Evolutionary conservation across 2,113 vertebrate species (phyloP).

Genomic region (Scomber colias): DNA sequence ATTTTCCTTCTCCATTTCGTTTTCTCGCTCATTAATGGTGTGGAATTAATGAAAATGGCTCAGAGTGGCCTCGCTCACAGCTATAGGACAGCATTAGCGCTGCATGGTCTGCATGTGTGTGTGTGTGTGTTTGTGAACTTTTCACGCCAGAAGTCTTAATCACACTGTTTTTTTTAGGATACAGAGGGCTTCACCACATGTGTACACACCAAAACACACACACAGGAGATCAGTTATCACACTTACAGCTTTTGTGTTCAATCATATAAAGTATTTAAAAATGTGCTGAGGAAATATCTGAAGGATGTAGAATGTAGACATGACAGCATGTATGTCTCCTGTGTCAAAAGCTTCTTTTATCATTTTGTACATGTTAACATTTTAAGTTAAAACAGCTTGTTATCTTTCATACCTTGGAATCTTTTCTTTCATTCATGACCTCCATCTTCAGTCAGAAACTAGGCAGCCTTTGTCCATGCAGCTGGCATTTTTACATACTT

Average conservation of each 20-base stretch:
- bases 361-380: constrained; percentile 47
- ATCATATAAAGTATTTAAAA: constrained; percentile 14
- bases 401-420: too few species aligned
- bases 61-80: constrained; percentile 55
- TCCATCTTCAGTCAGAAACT: too few species aligned
- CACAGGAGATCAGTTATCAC: not conserved
- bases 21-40: constrained; percentile 83
- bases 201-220: constrained; percentile 29
- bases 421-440: too few species aligned
- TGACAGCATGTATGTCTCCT: constrained; percentile 64
- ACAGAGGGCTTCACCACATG: constrained; percentile 18
- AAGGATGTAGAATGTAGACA: constrained; percentile 16
- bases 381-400: too few species aligned
- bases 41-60: constrained; percentile 81
- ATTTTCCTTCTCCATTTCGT: constrained; percentile 79
- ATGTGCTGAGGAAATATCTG: constrained; percentile 62
- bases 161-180: constrained; percentile 22
- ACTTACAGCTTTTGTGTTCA: constrained; percentile 8
- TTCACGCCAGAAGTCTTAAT: constrained; percentile 52
- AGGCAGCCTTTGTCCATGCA: too few species aligned
- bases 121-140: constrained; percentile 49
- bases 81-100: constrained; percentile 52
- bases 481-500: too few species aligned
- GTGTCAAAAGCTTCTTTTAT: constrained; percentile 53
- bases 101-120: constrained; percentile 41